Conservation (phyloP, 1,140 invertebrate genomes). For the Plectus sambesii region DNA sequence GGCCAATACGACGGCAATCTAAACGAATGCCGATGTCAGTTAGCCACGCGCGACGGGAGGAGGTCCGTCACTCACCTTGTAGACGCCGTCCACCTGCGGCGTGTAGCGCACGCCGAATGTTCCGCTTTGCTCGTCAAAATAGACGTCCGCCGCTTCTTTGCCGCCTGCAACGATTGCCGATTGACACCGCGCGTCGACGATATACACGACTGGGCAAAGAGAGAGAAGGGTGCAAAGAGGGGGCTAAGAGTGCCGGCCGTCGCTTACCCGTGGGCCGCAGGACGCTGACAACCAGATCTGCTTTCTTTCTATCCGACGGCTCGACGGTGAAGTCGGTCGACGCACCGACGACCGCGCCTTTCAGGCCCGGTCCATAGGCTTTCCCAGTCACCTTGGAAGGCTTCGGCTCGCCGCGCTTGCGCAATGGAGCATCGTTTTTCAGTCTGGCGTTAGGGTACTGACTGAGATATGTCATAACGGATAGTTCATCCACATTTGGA, state of each 20-base stretch:
- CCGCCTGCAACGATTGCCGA: no score
- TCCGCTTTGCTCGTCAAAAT: no score
- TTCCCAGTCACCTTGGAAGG: constrained; percentile 35
- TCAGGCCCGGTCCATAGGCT: constrained; percentile 74
- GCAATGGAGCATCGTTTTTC: constrained; percentile 66
- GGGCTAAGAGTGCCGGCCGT: no score
- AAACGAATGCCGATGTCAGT: not conserved
- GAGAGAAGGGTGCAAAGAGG: no score
- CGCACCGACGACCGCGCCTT: constrained; percentile 65
- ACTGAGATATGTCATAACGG: constrained; percentile 93
- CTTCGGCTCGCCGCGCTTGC: constrained; percentile 61
- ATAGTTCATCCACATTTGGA: constrained; percentile 81
- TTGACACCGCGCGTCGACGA: no score
- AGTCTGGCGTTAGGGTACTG: constrained; percentile 82
- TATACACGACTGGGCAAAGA: no score
- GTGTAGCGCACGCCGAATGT: constrained; percentile 55
- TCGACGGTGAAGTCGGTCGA: constrained; percentile 47
- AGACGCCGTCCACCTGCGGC: constrained; percentile 65
- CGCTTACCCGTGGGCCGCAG: no score
- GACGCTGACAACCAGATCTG: constrained; percentile 15
- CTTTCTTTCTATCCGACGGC: constrained; percentile 9
- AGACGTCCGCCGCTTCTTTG: no score
- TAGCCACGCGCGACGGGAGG: not conserved
- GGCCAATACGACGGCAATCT: constrained; percentile 58
- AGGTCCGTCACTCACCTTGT: constrained; percentile 51